phyloP scores from a whole-genome alignment of 2,113 vertebrate species.

The Globicephala melas region DNA sequence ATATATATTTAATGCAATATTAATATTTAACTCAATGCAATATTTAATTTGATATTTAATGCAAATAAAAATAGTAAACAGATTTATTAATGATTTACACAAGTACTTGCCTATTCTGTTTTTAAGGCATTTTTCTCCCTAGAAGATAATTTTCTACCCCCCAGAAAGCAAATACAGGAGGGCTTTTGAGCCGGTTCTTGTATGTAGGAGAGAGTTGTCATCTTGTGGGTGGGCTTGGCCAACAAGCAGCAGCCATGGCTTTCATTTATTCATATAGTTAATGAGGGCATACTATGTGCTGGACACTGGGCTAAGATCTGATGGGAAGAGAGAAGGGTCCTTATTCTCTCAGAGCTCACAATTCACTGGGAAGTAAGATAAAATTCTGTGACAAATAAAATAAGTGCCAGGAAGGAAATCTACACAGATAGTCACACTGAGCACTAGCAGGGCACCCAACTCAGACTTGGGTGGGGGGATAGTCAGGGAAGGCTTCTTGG shows the following conservation, averaged over 20 bases:
- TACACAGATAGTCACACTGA: background rate
- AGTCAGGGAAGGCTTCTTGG: background rate
- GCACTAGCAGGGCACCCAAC: background rate
- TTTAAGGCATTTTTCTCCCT: slow-evolving; percentile 28
- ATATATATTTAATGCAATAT: slow-evolving; percentile 76
- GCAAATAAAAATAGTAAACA: slow-evolving; percentile 77
- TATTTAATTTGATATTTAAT: slow-evolving; percentile 73
- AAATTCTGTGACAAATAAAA: background rate
- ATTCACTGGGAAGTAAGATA: background rate
- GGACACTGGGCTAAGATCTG: background rate
- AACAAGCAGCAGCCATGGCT: background rate
- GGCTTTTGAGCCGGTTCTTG: background rate
- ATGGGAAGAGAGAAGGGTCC: no score
- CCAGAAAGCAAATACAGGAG: background rate
- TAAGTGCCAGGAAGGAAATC: background rate
- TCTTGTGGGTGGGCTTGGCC: background rate
- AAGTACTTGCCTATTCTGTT: background rate
- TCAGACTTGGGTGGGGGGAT: no score
- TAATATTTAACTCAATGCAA: slow-evolving; percentile 76
- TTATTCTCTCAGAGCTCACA: background rate
- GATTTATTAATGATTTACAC: slow-evolving; percentile 63
- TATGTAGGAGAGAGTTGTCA: slow-evolving; percentile 28
- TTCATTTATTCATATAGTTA: background rate
- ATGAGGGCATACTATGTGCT: background rate
- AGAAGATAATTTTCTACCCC: background rate